Percentiles rank a stretch among this genome's conserved stretches.
Evolutionary conservation across 2,113 vertebrate species (phyloP).

Genomic region (Pavo muticus): DNA sequence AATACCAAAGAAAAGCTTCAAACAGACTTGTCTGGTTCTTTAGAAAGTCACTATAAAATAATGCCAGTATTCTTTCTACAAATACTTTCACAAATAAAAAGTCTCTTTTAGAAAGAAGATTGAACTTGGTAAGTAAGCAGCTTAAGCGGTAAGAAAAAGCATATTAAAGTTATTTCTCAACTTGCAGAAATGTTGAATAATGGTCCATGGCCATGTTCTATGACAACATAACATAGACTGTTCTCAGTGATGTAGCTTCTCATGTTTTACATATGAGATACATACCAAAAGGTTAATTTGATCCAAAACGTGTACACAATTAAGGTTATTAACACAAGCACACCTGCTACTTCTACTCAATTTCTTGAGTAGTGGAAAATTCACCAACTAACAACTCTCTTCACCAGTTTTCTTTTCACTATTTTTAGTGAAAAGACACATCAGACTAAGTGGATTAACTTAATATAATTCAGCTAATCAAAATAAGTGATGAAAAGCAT

Average conservation of each 20-base stretch:
- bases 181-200: slow-evolving; percentile 46
- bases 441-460: slow-evolving; percentile 2
- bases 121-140: slow-evolving; percentile 73
- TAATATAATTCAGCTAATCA: slow-evolving; percentile 10
- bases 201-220: neutral
- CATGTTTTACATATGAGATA: neutral
- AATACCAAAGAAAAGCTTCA: slow-evolving; percentile 80
- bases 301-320: neutral
- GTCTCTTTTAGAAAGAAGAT: slow-evolving; percentile 63
- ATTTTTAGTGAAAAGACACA: neutral
- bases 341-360: neutral
- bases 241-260: neutral
- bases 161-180: slow-evolving; percentile 67
- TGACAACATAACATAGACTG: neutral
- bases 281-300: neutral
- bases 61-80: slow-evolving; percentile 67
- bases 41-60: slow-evolving; percentile 78
- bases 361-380: neutral
- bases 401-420: neutral
- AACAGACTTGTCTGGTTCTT: slow-evolving; percentile 76
- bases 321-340: neutral
- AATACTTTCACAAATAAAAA: slow-evolving; percentile 74
- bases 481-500: slow-evolving; percentile 24
- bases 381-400: neutral
- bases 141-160: slow-evolving; percentile 67